Evolutionary conservation across 2,797 vertebrate species (phyloP).

Genomic region (Coregonus ussuriensis): DNA sequence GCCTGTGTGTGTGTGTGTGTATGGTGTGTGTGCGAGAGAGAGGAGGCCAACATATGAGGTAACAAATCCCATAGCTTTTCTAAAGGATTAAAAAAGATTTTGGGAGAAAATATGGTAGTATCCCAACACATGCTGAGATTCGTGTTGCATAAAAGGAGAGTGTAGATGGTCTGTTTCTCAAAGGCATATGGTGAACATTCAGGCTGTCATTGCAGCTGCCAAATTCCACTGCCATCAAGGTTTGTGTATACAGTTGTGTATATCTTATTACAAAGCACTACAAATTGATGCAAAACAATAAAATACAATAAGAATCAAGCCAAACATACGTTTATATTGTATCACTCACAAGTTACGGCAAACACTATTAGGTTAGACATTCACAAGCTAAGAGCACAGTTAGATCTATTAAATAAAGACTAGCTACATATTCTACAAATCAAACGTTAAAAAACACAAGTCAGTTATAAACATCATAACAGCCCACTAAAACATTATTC

Average conservation of each 20-base stretch:
- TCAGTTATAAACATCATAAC: constrained; percentile 48
- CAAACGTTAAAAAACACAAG: constrained; percentile 38
- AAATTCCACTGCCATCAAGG: constrained; percentile 45
- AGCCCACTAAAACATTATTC: constrained; percentile 62
- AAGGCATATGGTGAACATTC: constrained; percentile 44
- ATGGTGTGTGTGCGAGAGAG: background rate
- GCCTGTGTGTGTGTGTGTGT: background rate
- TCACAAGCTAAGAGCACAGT: constrained; percentile 63
- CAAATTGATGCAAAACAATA: constrained; percentile 31
- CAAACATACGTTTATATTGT: constrained; percentile 24
- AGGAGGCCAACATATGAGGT: background rate
- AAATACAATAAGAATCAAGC: constrained; percentile 25
- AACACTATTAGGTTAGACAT: constrained; percentile 52
- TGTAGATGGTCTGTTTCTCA: constrained; percentile 3
- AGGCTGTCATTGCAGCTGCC: constrained; percentile 45
- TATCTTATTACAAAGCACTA: constrained; percentile 1
- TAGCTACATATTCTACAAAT: constrained; percentile 31
- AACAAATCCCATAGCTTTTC: background rate
- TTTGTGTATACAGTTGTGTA: constrained; percentile 24
- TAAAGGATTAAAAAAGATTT: background rate
- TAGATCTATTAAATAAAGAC: constrained; percentile 47
- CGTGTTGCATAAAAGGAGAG: background rate
- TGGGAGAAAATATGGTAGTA: background rate
- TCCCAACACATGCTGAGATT: background rate
- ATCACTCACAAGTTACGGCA: constrained; percentile 39